A percentile compares a stretch with the other conserved stretches of the same genome.
phyloP scores from a whole-genome alignment of 2,113 vertebrate genomes.

The Chionis minor region DNA sequence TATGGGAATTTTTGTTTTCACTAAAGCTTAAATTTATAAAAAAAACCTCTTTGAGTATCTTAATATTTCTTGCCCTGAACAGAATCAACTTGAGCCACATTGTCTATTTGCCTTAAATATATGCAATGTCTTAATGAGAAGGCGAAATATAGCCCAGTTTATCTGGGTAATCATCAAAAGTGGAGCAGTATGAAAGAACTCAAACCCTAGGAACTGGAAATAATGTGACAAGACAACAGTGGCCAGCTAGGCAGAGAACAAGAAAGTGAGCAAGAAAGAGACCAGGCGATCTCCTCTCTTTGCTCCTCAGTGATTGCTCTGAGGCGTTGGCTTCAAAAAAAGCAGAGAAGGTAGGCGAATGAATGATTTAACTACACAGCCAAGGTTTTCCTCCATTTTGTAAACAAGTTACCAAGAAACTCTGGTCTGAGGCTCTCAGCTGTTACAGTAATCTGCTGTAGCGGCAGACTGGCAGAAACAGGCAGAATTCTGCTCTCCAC shows the following conservation, averaged over 20 bases:
- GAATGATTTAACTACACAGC: neutral
- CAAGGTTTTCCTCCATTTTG: neutral
- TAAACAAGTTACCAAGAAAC: neutral
- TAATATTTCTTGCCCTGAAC: neutral
- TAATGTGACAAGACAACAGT: neutral
- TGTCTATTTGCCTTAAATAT: neutral
- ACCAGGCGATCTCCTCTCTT: neutral
- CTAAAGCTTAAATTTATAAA: neutral
- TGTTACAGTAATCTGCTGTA: accelerated
- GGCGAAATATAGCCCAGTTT: neutral
- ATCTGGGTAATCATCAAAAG: neutral
- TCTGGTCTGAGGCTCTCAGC: neutral
- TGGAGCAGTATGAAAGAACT: neutral
- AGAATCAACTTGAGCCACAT: neutral
- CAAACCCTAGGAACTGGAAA: neutral
- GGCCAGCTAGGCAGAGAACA: neutral
- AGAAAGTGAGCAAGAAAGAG: neutral
- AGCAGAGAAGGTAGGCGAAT: accelerated
- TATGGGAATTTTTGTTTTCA: neutral
- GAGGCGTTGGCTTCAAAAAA: neutral
- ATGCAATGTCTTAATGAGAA: neutral
- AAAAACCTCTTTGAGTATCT: neutral
- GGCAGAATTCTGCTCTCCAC: neutral
- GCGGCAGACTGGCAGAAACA: neutral
- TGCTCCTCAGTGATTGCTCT: neutral